Percentiles rank a stretch among this genome's conserved stretches.
phyloP scores from a whole-genome alignment of 2,113 vertebrate species.

The Apistogramma diplotaenia region DNA sequence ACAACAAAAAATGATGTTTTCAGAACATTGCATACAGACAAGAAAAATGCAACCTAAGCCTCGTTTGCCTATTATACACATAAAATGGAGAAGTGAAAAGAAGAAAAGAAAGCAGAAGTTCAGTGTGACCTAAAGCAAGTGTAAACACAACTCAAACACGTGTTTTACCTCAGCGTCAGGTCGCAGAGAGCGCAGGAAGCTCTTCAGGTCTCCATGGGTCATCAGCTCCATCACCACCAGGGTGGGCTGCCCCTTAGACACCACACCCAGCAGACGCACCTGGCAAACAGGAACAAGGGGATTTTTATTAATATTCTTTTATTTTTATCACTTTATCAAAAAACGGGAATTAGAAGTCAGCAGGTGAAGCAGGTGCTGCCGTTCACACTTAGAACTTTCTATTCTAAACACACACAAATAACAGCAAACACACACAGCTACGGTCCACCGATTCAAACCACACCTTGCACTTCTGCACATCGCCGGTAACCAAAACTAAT shows the following conservation, averaged over 20 bases:
- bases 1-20: neutral
- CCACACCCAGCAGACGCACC: constrained; percentile 95
- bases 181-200: constrained; percentile 88
- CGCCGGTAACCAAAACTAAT: neutral
- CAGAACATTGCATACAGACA: neutral
- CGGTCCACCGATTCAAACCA: neutral
- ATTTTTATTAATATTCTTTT: neutral
- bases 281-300: constrained; percentile 42
- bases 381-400: neutral
- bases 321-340: neutral
- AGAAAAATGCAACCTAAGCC: neutral
- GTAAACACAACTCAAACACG: neutral
- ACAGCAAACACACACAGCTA: neutral
- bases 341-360: neutral
- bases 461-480: neutral
- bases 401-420: neutral
- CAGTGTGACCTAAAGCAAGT: neutral
- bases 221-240: constrained; percentile 98
- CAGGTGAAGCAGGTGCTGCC: neutral
- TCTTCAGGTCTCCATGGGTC: constrained; percentile 94
- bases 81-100: constrained; percentile 30
- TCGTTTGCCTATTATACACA: neutral
- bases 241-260: constrained; percentile 94
- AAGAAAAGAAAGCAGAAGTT: constrained; percentile 8
- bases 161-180: constrained; percentile 89